Evolutionary conservation across 2,888 invertebrate genomes (phyloP), one percentile per base, ranked within the genome.

Genomic region (Chloroclysta siterata): DNA sequence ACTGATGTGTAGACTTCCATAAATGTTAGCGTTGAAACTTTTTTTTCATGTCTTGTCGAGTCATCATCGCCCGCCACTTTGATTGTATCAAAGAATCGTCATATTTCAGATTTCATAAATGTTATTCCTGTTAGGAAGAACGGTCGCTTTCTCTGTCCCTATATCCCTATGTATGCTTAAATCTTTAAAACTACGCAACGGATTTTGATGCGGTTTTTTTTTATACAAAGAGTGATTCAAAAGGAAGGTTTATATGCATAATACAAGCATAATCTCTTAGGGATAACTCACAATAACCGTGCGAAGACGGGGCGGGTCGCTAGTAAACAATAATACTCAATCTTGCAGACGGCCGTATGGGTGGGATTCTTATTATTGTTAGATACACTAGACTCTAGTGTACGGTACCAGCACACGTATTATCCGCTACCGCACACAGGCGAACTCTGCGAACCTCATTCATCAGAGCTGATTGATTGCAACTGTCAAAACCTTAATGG

Each of bases 401-500:
- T 62, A 53, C 46, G 56, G 42, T 15, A 28, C 14, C 28, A 39
- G 0, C 29, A 46, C 52, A 56, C 42, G 58, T 54, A 60, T 62
- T 64, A 65, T 63, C 65, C 62, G 78, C 88, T 87, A 86, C 89
- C 88, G 84, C 87, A 84, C 83, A 75, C 80, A 76, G 74, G 71
- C 77, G 15, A 53, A 56, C 60, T 57, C 80, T 80, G 89, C 88
- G 82, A 85, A 84, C 84, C 87, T 83, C 90, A 88, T 92, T 86
- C 90, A 92, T 93, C 91, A 90, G 82, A 66, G 64, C 82, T 90
- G 92, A 93, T 93, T 90, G 91, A 93, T 92, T 90, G 91, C 91
- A 88, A 89, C 90, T 92, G 93, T 92, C 92, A 90, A 88, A 87
- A 82, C 82, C 72, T 75, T 90, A 90, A 92, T 91, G 89, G 90